Base-by-base conservation (phyloP, 2,113 vertebrate genomes). In the Petrocephalus zakoni region DNA sequence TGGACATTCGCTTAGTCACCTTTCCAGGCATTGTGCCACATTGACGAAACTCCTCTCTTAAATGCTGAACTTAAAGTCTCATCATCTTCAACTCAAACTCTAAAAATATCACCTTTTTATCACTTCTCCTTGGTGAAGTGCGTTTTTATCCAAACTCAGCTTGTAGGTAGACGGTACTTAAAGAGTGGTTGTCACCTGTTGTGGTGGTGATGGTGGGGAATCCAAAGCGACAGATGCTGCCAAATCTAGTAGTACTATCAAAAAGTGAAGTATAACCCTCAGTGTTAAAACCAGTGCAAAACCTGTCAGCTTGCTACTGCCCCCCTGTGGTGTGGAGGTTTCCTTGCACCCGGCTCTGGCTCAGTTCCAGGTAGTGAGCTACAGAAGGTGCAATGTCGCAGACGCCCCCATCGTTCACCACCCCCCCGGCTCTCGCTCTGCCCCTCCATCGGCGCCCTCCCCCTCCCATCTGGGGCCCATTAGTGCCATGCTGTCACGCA, bases 381-480 rank as follows among this genome's bases (percentile, higher is more conserved):
- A 49, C 61, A 37, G 21, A 85, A 11, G 51, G 6, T 72, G 29
- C 15, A 15, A 82, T 21, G 17, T 52, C 15, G 34, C 53, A 29
- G 52, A 49, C 84, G 9, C 49, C 84, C 84, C 84, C 15, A 10
- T 5, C 51, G 9, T 53, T 53, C 51, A 25, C 87, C 64, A 29
- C 51, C 89, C 90, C 89, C 89, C 64, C 88, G 64, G 90, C 90
- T 93, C 56, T 89, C n/a, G 8, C 61, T 29, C 61, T 29, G 3
- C 25, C 25, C 85, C 89, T 90, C 92, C 90, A 91, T 91, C 42
- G 87, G 90, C 52, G n/a, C 4, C 87, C 81, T 75, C 64, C 64
- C 68, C 49, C 55, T 49, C 61, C 55, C 17, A 96, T 95, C 93
- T 96, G 95, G 95, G 90, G 89, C 37, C 89, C 89, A 94, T 96